Conservation (phyloP, 2,888 invertebrate genomes). For the Tachina lurida region DNA sequence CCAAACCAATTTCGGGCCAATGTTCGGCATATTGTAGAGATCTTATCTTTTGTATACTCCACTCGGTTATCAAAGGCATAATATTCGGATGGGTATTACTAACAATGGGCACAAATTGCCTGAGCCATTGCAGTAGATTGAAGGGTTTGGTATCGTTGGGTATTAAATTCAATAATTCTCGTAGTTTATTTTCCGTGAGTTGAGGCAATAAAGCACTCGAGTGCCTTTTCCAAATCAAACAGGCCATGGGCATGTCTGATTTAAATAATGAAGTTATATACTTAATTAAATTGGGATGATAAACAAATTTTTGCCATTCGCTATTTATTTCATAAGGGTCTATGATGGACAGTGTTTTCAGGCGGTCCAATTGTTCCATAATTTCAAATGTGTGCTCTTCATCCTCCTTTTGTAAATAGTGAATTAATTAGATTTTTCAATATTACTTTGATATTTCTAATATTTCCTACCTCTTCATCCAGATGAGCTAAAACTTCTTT, state of each 20-base stretch:
- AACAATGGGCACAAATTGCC: conserved; percentile 81
- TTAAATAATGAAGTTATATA: conserved; percentile 79
- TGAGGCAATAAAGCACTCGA: conserved; percentile 78
- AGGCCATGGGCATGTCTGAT: conserved; percentile 78
- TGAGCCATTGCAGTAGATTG: conserved; percentile 81
- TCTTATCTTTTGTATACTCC: conserved; percentile 81
- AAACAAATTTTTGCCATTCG: conserved; percentile 82
- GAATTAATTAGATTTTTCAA: background rate
- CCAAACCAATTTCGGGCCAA: conserved; percentile 83
- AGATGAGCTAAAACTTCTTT: conserved; percentile 78
- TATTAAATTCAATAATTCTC: conserved; percentile 78
- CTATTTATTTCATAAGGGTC: conserved; percentile 82
- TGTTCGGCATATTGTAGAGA: conserved; percentile 80
- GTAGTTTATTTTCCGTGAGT: conserved; percentile 77
- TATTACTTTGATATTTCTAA: background rate
- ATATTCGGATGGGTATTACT: conserved; percentile 80
- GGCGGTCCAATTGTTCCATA: conserved; percentile 80
- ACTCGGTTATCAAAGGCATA: conserved; percentile 80
- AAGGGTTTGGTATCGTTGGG: conserved; percentile 80
- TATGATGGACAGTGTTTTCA: conserved; percentile 81
- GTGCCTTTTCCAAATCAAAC: conserved; percentile 82
- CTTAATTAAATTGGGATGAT: conserved; percentile 79
- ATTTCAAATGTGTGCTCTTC: conserved; percentile 79
- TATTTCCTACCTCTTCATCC: conserved; percentile 76
- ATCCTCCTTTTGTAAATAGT: conserved; percentile 73